Conservation (phyloP, 2,113 vertebrate species). For the Larimichthys polyactis region DNA sequence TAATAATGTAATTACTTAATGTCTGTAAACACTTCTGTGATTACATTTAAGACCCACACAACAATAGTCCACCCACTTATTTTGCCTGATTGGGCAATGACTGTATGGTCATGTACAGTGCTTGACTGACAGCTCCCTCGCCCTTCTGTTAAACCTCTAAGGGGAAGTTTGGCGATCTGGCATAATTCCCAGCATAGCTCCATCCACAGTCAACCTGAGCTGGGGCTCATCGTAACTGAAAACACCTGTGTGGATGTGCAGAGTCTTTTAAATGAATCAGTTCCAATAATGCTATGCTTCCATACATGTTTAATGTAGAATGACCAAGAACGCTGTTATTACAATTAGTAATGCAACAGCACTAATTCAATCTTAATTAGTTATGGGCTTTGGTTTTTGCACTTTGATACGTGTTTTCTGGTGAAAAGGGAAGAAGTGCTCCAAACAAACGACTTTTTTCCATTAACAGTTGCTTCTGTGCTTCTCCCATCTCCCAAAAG, state of each 20-base stretch:
- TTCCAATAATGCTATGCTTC: background rate
- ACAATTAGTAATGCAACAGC: background rate
- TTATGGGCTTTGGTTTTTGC: constrained; percentile 2
- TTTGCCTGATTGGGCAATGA: background rate
- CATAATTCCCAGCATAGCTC: background rate
- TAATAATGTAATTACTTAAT: background rate
- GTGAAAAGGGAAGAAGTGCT: background rate
- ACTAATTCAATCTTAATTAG: background rate
- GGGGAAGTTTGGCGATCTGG: background rate
- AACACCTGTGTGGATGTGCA: background rate
- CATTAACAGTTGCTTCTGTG: constrained; percentile 26
- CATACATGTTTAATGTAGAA: background rate
- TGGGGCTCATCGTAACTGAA: background rate
- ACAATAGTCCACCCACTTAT: background rate
- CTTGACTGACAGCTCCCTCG: background rate
- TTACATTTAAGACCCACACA: background rate
- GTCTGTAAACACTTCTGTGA: background rate
- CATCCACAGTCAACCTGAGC: background rate
- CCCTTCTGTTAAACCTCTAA: background rate
- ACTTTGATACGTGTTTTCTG: constrained; percentile 16
- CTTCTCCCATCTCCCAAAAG: constrained; percentile 24
- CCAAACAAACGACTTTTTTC: constrained; percentile 12
- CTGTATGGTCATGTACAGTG: background rate
- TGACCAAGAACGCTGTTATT: background rate
- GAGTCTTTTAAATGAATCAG: background rate